Evolutionary conservation across 2,797 vertebrate species (phyloP).

Genomic region (Allobates femoralis): DNA sequence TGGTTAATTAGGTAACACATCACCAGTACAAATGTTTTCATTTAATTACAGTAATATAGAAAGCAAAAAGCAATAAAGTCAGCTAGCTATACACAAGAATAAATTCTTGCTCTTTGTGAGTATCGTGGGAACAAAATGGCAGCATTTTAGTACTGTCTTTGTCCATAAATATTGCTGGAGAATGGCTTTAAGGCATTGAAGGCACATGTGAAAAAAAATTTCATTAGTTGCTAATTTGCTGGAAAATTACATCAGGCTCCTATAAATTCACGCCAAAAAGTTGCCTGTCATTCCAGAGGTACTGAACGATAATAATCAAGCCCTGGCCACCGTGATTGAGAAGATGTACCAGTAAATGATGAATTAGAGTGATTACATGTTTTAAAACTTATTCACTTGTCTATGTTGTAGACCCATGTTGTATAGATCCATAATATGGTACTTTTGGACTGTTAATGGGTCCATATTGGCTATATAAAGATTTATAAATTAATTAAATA

Average conservation of each 20-base stretch:
- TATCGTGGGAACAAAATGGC: constrained; percentile 23
- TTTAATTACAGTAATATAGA: constrained; percentile 42
- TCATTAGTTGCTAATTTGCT: constrained; percentile 12
- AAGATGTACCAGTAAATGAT: neutral
- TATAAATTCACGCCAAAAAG: neutral
- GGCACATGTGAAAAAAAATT: neutral
- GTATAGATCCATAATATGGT: too few relatives aligned
- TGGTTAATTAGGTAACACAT: constrained; percentile 44
- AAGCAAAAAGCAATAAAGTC: constrained; percentile 40
- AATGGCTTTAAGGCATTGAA: constrained; percentile 19
- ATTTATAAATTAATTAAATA: too few relatives aligned
- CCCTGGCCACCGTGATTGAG: neutral
- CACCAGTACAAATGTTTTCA: constrained; percentile 23
- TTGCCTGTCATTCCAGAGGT: neutral
- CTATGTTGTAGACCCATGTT: too few relatives aligned
- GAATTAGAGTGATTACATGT: too few relatives aligned
- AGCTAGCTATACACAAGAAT: neutral
- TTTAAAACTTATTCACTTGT: neutral
- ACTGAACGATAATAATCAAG: neutral
- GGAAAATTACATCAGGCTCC: neutral
- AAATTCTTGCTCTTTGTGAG: constrained; percentile 31
- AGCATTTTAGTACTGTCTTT: constrained; percentile 11
- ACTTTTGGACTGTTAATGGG: too few relatives aligned
- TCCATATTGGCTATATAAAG: too few relatives aligned
- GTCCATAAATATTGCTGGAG: constrained; percentile 35